Percentiles rank a stretch among this genome's conserved stretches.
phyloP scores from a whole-genome alignment of 2,797 vertebrate species.

The Lates japonicus region DNA sequence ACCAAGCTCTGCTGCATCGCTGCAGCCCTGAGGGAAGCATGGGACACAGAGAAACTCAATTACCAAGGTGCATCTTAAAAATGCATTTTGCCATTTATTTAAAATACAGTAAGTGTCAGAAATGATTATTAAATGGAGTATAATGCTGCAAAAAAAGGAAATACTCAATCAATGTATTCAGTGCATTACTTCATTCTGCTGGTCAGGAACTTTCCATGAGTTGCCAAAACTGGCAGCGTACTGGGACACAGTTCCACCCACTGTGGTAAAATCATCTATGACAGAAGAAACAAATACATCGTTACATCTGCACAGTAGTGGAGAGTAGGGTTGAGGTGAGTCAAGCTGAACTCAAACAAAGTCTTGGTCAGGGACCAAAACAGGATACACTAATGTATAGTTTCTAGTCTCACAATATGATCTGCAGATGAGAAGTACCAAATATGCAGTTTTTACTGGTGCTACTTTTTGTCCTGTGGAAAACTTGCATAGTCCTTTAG shows the following conservation, averaged over 20 bases:
- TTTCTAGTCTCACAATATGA: background rate
- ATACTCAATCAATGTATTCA: background rate
- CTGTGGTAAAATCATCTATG: slow-evolving; percentile 89
- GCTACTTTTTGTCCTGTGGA: no score
- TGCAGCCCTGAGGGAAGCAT: slow-evolving; percentile 79
- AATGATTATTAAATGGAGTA: background rate
- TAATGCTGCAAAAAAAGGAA: background rate
- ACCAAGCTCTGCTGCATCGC: slow-evolving; percentile 84
- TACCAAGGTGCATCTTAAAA: background rate
- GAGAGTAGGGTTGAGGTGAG: background rate
- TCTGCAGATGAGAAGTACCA: no score
- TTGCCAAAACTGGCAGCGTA: slow-evolving; percentile 90
- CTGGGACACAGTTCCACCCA: slow-evolving; percentile 75
- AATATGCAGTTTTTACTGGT: no score
- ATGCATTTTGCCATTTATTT: background rate
- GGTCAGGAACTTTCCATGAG: slow-evolving; percentile 90
- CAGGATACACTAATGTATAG: background rate
- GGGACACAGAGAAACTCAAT: background rate
- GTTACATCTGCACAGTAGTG: background rate
- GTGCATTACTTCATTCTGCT: slow-evolving; percentile 80
- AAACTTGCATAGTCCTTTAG: no score
- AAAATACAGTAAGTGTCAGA: background rate
- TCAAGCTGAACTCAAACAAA: background rate
- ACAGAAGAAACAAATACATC: background rate
- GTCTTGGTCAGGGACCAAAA: background rate